phyloP scores from a whole-genome alignment of 2,113 vertebrate species.

The Lucifuga dentata region DNA sequence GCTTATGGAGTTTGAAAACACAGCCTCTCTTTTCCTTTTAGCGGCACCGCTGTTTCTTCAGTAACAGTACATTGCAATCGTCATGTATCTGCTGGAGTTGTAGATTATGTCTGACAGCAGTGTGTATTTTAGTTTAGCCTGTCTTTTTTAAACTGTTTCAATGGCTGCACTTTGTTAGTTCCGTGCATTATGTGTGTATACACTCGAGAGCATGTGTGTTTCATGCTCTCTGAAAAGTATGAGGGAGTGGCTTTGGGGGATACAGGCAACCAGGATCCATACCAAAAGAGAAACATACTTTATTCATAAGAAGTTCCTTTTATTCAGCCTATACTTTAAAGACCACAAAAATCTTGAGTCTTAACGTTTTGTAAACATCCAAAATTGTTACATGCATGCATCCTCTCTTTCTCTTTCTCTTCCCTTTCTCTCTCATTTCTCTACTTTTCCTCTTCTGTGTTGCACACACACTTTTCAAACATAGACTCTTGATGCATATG shows the following conservation, averaged over 20 bases:
- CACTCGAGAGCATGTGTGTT: slow-evolving; percentile 11
- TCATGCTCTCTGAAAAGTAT: slow-evolving; percentile 31
- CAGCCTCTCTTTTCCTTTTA: slow-evolving; percentile 5
- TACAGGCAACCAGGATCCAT: slow-evolving; percentile 12
- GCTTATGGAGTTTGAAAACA: slow-evolving; percentile 41
- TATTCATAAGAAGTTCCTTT: slow-evolving; percentile 37
- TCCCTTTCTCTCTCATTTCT: neutral
- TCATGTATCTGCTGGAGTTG: slow-evolving; percentile 1
- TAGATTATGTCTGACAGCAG: slow-evolving; percentile 47
- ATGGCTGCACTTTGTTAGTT: slow-evolving; percentile 14
- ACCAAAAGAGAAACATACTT: slow-evolving; percentile 23
- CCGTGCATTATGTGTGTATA: neutral
- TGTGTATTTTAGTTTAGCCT: slow-evolving; percentile 23
- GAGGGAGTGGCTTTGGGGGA: slow-evolving; percentile 36
- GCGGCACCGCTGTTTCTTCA: slow-evolving; percentile 33
- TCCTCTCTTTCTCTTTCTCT: neutral
- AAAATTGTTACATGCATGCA: slow-evolving; percentile 6
- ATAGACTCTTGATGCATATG: neutral
- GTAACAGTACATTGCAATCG: slow-evolving; percentile 38
- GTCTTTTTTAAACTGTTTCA: slow-evolving; percentile 32
- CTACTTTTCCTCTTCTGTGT: neutral
- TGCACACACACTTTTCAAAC: neutral
- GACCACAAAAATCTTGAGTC: slow-evolving; percentile 48
- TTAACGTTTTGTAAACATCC: slow-evolving; percentile 39
- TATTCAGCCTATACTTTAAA: slow-evolving; percentile 50